A percentile compares a stretch with the other conserved stretches of the same genome.
These are phyloP conservation scores for Heliocidaris erythrogramma DNA, from an alignment of 35 echinoderm and acorn worm species.

Conservation along the genomic window DNA sequence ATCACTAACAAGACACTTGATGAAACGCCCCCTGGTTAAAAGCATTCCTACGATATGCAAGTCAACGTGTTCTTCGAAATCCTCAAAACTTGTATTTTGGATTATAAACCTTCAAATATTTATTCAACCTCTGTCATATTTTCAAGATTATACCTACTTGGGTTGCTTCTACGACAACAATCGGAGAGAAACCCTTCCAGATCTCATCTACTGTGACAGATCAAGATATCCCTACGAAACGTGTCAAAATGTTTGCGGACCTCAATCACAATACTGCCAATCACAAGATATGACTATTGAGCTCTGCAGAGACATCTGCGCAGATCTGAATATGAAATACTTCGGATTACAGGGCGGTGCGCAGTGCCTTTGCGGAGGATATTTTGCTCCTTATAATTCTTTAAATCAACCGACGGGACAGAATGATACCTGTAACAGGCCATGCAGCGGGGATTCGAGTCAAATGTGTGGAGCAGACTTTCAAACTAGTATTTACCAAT, in stretches of 20 bases:
- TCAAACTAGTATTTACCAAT: not conserved
- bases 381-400: not conserved
- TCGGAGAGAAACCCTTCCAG: not conserved
- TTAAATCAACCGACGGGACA: not conserved
- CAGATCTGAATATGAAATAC: slow-evolving; percentile 37
- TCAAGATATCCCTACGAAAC: not conserved
- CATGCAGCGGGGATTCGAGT: not conserved
- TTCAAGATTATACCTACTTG: not conserved
- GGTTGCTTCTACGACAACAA: slow-evolving; percentile 27
- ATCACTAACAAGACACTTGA: too few species aligned
- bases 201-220: slow-evolving; percentile 38
- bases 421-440: not conserved
- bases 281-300: slow-evolving; percentile 16
- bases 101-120: too few species aligned
- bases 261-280: not conserved
- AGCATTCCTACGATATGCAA: too few species aligned
- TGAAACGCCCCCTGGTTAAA: too few species aligned
- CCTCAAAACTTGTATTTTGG: too few species aligned
- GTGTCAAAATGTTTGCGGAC: slow-evolving; percentile 19
- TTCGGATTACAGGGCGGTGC: not conserved
- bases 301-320: slow-evolving; percentile 14
- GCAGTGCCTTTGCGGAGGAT: slow-evolving; percentile 27
- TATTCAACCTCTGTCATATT: too few species aligned
- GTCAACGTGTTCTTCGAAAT: too few species aligned
- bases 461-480: slow-evolving; percentile 23